These are phyloP conservation scores for Neodiprion lecontei DNA, from an alignment of 1,140 invertebrate species.

Conservation along the genomic window DNA sequence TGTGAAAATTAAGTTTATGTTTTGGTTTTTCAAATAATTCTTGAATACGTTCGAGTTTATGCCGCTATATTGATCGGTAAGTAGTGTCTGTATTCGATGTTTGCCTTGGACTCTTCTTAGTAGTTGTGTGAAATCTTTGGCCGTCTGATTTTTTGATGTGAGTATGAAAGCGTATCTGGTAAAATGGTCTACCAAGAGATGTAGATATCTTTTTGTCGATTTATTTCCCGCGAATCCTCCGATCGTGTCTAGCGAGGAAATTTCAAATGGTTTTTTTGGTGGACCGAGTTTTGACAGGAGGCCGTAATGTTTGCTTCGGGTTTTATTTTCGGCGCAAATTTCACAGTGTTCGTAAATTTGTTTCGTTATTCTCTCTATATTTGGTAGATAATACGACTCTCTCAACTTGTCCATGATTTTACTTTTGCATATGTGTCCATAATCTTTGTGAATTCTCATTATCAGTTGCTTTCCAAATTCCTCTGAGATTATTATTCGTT, in stretches of 20 bases:
- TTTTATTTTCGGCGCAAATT: constrained; percentile 21
- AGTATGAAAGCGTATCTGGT: constrained; percentile 26
- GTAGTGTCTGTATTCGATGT: not conserved
- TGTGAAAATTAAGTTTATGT: too few species aligned
- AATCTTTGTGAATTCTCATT: constrained; percentile 17
- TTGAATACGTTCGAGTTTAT: constrained; percentile 7
- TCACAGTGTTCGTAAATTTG: constrained; percentile 22
- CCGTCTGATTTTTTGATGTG: constrained; percentile 16
- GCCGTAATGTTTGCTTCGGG: not conserved
- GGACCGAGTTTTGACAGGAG: constrained; percentile 11
- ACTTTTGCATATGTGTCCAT: constrained; percentile 25
- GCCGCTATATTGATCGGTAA: constrained; percentile 19
- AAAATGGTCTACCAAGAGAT: constrained; percentile 27
- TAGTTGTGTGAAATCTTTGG: not conserved
- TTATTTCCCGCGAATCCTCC: constrained; percentile 14
- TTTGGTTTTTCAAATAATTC: too few species aligned
- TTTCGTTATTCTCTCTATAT: constrained; percentile 25
- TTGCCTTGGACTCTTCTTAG: constrained; percentile 17
- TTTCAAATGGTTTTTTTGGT: constrained; percentile 21
- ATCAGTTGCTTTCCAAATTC: constrained; percentile 24
- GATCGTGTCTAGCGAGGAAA: constrained; percentile 25
- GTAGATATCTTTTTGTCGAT: constrained; percentile 25
- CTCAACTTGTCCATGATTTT: constrained; percentile 23
- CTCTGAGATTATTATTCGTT: constrained; percentile 30
- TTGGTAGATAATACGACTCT: constrained; percentile 27